phyloP scores from a whole-genome alignment of 2,888 invertebrate genomes.

The Megalurothrips usitatus region DNA sequence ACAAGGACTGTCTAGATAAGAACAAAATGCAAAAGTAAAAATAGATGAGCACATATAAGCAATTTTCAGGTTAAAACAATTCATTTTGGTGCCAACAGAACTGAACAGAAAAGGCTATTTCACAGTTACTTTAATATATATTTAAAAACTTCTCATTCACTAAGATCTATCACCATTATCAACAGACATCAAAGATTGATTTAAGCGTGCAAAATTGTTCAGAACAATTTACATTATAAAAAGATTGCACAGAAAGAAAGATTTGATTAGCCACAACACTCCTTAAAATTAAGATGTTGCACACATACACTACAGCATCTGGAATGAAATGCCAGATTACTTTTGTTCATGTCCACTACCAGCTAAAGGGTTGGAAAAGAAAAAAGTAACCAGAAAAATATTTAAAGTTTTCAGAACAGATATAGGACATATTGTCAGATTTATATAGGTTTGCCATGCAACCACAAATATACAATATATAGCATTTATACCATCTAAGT shows the following conservation, averaged over 20 bases:
- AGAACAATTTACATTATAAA: constrained; percentile 13
- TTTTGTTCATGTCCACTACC: constrained; percentile 25
- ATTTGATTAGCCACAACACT: constrained; percentile 7
- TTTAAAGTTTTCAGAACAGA: constrained; percentile 1
- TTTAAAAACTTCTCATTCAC: not conserved
- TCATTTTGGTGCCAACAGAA: not conserved
- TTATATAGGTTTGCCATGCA: constrained; percentile 23
- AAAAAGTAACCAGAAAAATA: constrained; percentile 27
- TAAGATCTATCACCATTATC: not conserved
- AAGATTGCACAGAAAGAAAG: not conserved
- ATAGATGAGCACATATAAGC: constrained; percentile 13
- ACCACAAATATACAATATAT: constrained; percentile 27
- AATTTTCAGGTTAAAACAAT: constrained; percentile 16
- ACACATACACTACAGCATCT: not conserved
- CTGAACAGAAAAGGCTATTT: not conserved
- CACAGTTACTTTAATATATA: not conserved
- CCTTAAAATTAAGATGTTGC: constrained; percentile 12
- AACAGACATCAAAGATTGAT: constrained; percentile 8
- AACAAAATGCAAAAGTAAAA: constrained; percentile 27
- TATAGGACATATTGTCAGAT: constrained; percentile 25
- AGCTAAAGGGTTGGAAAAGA: constrained; percentile 16
- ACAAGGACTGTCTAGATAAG: constrained; percentile 17
- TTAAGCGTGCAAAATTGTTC: constrained; percentile 13
- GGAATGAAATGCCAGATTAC: constrained; percentile 22
- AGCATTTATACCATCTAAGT: constrained; percentile 23